Base-by-base conservation (phyloP, 2,888 invertebrate genomes). In the Plutella xylostella region DNA sequence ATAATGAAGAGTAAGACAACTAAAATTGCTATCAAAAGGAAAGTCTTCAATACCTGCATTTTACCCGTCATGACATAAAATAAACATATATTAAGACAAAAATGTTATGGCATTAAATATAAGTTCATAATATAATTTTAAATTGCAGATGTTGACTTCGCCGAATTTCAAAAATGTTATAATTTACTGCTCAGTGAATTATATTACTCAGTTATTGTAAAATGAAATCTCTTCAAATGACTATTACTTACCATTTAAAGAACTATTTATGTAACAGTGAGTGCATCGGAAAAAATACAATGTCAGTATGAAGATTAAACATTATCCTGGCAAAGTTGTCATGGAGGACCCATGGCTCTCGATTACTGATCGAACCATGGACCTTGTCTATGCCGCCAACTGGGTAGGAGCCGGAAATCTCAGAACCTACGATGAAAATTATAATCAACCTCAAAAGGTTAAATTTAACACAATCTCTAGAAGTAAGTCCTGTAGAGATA, bases 261-360 rank as follows among this genome's bases (percentile, higher is more conserved):
- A 53, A n/a, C n/a, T n/a, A n/a, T n/a, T 50, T 57, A 51, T 22
- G 49, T 52, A 47, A 52, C 72, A 79, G 61, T 68, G 31, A 31
- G 6, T 18, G 12, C 31, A 18, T 31, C 19, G n/a, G 12, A 1
- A 18, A 4, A 18, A 7, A 14, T 14, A 12, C 17, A 12, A 45
- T 19, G 14, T 40, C 38, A 52, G 45, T 42, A 93, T 94, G 93
- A 92, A 92, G 86, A 91, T 93, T 54, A 90, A 92, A 69, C 90
- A 91, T 60, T 92, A 93, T 72, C 93, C 93, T 35, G 93, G 93
- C 53, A 91, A 92, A 76, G 93, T 90, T 53, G 92, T 93, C 63
- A 86, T 92, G 85, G 92, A 92, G 68, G 90, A 90, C 71, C 86
- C 87, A 54, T 88, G 90, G 66, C 88, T 89, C 61, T 87, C 88